These are phyloP conservation scores for Caenorhabditis parvicauda DNA, from an alignment of 2,888 invertebrate genomes.

Conservation along the genomic window DNA sequence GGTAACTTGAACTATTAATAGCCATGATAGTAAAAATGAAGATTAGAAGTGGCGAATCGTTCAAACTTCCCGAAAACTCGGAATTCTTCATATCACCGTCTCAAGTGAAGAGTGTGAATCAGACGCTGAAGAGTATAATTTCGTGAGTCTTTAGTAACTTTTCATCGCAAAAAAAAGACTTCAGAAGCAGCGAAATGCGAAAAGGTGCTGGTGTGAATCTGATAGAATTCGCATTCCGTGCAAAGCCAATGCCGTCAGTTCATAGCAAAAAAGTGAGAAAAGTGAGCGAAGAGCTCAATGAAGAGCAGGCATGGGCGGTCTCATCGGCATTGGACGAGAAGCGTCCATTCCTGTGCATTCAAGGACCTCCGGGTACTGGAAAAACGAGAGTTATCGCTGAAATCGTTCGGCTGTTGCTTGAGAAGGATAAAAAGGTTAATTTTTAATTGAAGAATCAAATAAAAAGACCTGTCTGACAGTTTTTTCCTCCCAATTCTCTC, in stretches of 20 bases:
- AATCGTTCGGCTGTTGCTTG: conserved; percentile 19
- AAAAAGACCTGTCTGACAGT: too few species aligned
- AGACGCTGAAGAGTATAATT: too few species aligned
- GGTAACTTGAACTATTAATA: too few species aligned
- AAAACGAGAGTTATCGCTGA: conserved; percentile 44
- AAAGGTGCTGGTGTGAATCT: conserved; percentile 15
- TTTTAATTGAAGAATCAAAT: too few species aligned
- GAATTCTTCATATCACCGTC: too few species aligned
- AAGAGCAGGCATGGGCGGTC: conserved; percentile 26
- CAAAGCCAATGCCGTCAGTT: conserved; percentile 18
- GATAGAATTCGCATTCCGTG: conserved; percentile 16
- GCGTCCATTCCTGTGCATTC: conserved; percentile 33
- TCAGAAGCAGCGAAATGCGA: conserved; percentile 4
- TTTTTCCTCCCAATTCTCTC: too few species aligned
- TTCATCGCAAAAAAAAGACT: too few species aligned
- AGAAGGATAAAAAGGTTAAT: conserved; percentile 27
- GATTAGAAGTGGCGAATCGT: too few species aligned
- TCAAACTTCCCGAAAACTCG: too few species aligned
- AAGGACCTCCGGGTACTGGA: conserved; percentile 50
- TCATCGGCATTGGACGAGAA: conserved; percentile 30
- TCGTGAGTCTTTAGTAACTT: too few species aligned
- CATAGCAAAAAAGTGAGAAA: conserved; percentile 10
- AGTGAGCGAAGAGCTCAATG: conserved; percentile 15
- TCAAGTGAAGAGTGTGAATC: too few species aligned
- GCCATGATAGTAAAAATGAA: too few species aligned